These are phyloP conservation scores for Melanotaenia parkinsoni DNA, from an alignment of 2,797 vertebrate species.

Conservation along the genomic window DNA sequence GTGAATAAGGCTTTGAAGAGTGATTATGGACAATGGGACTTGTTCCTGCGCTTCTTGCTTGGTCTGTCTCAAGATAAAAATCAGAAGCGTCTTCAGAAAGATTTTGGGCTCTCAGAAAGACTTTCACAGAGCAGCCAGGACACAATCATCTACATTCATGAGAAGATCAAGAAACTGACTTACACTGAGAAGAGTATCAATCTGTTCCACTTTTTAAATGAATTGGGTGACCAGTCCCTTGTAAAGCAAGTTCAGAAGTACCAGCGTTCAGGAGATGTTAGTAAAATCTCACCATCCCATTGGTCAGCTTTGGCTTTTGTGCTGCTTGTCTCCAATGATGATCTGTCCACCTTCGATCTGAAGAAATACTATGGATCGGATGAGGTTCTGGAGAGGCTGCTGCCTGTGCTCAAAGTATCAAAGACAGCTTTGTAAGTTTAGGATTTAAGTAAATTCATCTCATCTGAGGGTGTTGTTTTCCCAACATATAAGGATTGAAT, in stretches of 20 bases:
- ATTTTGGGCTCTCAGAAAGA: neutral
- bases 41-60: slow-evolving; percentile 42
- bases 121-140: neutral
- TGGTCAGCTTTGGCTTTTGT: slow-evolving; percentile 42
- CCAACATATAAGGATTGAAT: neutral
- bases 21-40: slow-evolving; percentile 26
- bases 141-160: slow-evolving; percentile 15
- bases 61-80: slow-evolving; percentile 29
- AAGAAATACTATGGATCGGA: slow-evolving; percentile 24
- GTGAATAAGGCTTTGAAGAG: neutral
- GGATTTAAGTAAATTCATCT: neutral
- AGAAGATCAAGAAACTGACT: slow-evolving; percentile 11
- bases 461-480: no score
- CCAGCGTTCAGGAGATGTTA: slow-evolving; percentile 23
- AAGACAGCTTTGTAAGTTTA: slow-evolving; percentile 32
- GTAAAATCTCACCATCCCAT: slow-evolving; percentile 22
- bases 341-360: slow-evolving; percentile 29
- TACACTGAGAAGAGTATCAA: slow-evolving; percentile 9
- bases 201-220: slow-evolving; percentile 43
- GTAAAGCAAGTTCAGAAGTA: slow-evolving; percentile 31
- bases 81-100: slow-evolving; percentile 16
- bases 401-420: slow-evolving; percentile 33
- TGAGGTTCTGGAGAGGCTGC: slow-evolving; percentile 26
- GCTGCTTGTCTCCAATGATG: slow-evolving; percentile 29
- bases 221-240: slow-evolving; percentile 40